These are phyloP conservation scores for Aurelia sp. DNA, from an alignment of 30 jellyfish, hydroid and myxozoan species.

Conservation along the genomic window DNA sequence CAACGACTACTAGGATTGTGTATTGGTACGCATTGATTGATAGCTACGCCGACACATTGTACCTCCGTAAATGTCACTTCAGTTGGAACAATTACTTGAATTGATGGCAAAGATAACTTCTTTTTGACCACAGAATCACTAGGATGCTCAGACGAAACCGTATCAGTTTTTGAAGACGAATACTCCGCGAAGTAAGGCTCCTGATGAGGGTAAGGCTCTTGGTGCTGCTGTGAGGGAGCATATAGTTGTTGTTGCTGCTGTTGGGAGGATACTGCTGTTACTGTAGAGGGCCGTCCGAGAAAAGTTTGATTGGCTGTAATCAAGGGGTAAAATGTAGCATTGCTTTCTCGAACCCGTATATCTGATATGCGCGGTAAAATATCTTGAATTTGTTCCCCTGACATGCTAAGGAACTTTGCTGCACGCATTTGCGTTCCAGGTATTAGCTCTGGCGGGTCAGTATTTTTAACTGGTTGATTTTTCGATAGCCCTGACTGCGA, in stretches of 20 bases:
- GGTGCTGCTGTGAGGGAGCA: background rate
- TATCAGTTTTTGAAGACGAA: too few species aligned
- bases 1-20: constrained; percentile 81
- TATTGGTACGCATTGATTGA: constrained; percentile 43
- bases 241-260: background rate
- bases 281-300: constrained; percentile 12
- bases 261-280: background rate
- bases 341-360: constrained; percentile 35
- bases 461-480: background rate
- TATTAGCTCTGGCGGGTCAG: too few species aligned
- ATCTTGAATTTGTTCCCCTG: constrained; percentile 29
- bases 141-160: too few species aligned
- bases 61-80: constrained; percentile 62
- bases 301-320: constrained; percentile 50
- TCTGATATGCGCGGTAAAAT: constrained; percentile 53
- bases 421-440: background rate
- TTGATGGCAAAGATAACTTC: background rate
- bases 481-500: background rate
- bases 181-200: background rate
- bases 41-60: constrained; percentile 73
- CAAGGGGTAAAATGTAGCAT: constrained; percentile 38
- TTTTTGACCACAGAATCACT: background rate
- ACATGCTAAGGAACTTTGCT: constrained; percentile 1
- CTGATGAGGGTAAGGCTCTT: background rate
- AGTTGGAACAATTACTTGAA: constrained; percentile 59